Conservation (phyloP, 2,797 vertebrate species). For the Momotus momota region DNA sequence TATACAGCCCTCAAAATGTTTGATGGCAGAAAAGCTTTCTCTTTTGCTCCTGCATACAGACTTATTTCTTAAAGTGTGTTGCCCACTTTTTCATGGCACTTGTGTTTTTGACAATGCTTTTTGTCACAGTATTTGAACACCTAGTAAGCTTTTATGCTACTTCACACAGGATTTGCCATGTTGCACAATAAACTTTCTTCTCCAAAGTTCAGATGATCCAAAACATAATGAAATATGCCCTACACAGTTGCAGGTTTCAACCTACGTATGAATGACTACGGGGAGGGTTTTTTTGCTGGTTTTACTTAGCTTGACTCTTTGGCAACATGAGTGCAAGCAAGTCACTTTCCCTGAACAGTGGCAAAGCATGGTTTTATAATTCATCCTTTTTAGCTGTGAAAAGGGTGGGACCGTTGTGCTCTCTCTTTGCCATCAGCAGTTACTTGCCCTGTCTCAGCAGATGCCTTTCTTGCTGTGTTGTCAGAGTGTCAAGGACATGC, state of each 20-base stretch:
- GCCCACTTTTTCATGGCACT: fast-evolving
- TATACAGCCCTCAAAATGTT: neutral
- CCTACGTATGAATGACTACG: neutral
- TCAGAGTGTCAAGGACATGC: neutral
- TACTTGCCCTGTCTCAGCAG: neutral
- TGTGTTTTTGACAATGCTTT: neutral
- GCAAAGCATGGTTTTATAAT: neutral
- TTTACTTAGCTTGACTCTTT: neutral
- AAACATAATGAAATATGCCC: neutral
- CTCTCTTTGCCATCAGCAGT: neutral
- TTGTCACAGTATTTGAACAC: neutral
- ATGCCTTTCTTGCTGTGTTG: fast-evolving
- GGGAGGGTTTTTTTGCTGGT: fast-evolving
- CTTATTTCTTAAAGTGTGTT: neutral
- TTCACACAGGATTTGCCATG: neutral
- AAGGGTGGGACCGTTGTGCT: neutral
- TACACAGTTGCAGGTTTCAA: neutral
- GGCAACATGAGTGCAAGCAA: neutral
- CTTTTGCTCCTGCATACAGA: neutral
- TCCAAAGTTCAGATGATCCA: neutral
- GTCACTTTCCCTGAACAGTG: neutral
- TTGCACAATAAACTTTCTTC: neutral
- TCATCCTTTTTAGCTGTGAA: neutral
- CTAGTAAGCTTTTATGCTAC: neutral
- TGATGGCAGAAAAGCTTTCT: neutral